phyloP scores from a whole-genome alignment of 2,888 invertebrate species.

The Oligia strigilis region DNA sequence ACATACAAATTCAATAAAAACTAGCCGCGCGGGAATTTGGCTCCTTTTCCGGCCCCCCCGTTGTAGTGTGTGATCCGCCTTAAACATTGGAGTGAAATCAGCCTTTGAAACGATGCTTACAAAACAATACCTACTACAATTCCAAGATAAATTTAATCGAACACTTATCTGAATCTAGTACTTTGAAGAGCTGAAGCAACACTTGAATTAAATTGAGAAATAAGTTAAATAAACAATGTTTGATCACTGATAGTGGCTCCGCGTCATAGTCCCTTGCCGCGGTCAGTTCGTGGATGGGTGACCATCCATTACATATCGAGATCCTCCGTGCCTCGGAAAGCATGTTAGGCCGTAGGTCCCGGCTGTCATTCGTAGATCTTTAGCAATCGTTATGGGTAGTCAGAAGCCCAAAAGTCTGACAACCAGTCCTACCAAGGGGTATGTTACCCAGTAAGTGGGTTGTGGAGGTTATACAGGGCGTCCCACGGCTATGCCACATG shows the following conservation, averaged over 20 bases:
- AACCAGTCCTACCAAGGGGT: neutral
- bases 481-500: too few species aligned
- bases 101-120: neutral
- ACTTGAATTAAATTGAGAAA: conserved; percentile 7
- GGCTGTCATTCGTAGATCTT: neutral
- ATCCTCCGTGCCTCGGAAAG: neutral
- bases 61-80: neutral
- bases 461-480: too few species aligned
- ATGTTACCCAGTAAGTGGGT: too few species aligned
- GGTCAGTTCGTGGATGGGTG: neutral
- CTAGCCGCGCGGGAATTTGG: too few species aligned
- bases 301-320: neutral
- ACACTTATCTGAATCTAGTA: neutral
- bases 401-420: neutral
- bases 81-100: neutral
- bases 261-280: too few species aligned
- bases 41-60: too few species aligned
- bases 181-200: conserved; percentile 3
- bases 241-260: neutral
- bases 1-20: too few species aligned
- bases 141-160: conserved; percentile 13
- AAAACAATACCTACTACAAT: neutral
- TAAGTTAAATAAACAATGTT: conserved; percentile 9
- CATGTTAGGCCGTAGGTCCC: neutral
- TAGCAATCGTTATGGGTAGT: neutral